These are phyloP conservation scores for Cossypha polioptera DNA, from an alignment of 2,797 vertebrate species.

Conservation along the genomic window DNA sequence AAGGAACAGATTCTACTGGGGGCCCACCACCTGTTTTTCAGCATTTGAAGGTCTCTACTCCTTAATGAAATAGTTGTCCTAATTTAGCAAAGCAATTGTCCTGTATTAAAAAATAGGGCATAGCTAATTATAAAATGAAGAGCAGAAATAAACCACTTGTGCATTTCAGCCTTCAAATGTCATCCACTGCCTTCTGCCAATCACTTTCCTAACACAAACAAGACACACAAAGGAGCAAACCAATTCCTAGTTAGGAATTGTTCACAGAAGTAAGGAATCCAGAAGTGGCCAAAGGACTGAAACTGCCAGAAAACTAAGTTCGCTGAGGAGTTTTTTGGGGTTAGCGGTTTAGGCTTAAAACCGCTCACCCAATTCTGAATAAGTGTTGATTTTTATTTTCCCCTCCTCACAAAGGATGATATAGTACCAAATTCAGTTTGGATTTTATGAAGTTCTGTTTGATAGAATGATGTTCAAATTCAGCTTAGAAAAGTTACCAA, in stretches of 20 bases:
- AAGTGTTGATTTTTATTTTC: neutral
- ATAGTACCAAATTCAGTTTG: neutral
- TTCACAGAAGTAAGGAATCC: neutral
- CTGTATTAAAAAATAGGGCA: neutral
- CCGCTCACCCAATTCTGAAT: rapidly evolving
- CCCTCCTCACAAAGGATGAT: neutral
- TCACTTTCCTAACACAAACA: slow-evolving; percentile 33
- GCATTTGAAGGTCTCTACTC: neutral
- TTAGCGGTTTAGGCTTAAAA: neutral
- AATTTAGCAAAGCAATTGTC: neutral
- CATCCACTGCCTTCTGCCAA: slow-evolving; percentile 15
- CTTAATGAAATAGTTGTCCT: neutral
- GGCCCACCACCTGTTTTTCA: neutral
- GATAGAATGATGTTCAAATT: neutral
- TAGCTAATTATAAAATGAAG: neutral
- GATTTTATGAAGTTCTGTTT: neutral
- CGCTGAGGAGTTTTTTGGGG: neutral
- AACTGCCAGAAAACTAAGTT: neutral
- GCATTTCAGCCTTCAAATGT: slow-evolving; percentile 11
- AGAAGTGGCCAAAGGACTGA: neutral
- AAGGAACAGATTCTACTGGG: neutral
- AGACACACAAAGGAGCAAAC: neutral
- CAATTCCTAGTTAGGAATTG: slow-evolving; percentile 56
- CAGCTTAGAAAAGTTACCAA: neutral
- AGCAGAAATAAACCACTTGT: slow-evolving; percentile 19